Evolutionary conservation across 2,113 vertebrate genomes (phyloP), one percentile per base, ranked within the genome.

Genomic region (Nestor notabilis): DNA sequence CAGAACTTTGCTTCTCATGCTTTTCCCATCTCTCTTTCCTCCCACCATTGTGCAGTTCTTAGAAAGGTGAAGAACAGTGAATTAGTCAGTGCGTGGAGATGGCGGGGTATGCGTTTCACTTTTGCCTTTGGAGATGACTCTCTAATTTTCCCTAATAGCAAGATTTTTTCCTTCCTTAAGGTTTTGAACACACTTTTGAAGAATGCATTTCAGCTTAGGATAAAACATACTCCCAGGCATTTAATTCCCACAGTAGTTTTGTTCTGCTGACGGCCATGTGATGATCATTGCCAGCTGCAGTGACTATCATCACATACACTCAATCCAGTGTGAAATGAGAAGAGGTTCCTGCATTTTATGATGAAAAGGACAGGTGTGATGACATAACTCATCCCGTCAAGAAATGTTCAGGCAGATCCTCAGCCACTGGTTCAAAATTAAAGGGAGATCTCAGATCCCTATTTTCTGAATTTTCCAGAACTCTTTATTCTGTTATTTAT

Each of bases 261-360:
- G 19, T 60, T 39, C 27, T 8, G 6, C 37, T 66, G 12, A 19
- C 35, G 17, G 17, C 35, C 17, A 20, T 0, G 0, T 16, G 35
- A 18, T 12, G 33, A 10, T 33, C 64, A 25, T 29, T 77, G 68
- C 7, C 53, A 43, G 11, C 35, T 39, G 31, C 83, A 43, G 13
- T 15, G 37, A 27, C 33, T 28, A 8, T 20, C 15, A 8, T 20
- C 15, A 20, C 49, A 29, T 1, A 10, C 20, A 37, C 4, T 13
- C 5, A 55, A 65, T 81, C 50, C 33, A 29, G 41, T 29, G 13
- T 35, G 35, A 53, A 20, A 33, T 69, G 25, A 87, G n/a, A 17
- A 61, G 39, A 69, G 0, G 1, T 24, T 81, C 23, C 52, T 43
- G 2, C 17, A 10, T 28, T 24, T 84, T 85, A 33, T 65, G 60